These are phyloP conservation scores for Ecdyonurus torrentis DNA, from an alignment of 2,888 invertebrate species.

Conservation along the genomic window DNA sequence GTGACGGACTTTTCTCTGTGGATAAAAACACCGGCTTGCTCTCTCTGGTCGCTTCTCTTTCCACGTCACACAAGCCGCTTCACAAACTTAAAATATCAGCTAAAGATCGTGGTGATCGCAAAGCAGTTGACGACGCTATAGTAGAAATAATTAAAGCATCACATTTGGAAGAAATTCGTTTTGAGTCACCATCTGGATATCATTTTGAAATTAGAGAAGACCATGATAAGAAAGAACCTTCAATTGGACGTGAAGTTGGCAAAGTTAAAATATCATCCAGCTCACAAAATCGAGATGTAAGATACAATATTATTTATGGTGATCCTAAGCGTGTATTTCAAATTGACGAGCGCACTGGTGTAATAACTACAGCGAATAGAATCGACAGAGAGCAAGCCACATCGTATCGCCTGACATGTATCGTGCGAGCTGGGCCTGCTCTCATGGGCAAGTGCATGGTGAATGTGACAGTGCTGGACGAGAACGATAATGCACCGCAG, in stretches of 20 bases:
- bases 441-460: slow-evolving; percentile 58
- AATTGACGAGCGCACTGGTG: slow-evolving; percentile 63
- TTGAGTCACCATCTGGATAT: slow-evolving; percentile 54
- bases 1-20: slow-evolving; percentile 54
- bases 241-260: slow-evolving; percentile 58
- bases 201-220: slow-evolving; percentile 73
- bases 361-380: slow-evolving; percentile 55
- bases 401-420: slow-evolving; percentile 60
- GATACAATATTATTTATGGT: slow-evolving; percentile 64
- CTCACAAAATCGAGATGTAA: slow-evolving; percentile 24
- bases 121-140: slow-evolving; percentile 53
- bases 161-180: slow-evolving; percentile 53
- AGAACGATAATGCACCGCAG: slow-evolving; percentile 81
- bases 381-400: slow-evolving; percentile 72
- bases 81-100: slow-evolving; percentile 62
- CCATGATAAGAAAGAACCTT: slow-evolving; percentile 38
- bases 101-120: slow-evolving; percentile 61
- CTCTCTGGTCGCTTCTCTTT: slow-evolving; percentile 45
- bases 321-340: slow-evolving; percentile 60
- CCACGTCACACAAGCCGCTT: slow-evolving; percentile 43
- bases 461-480: slow-evolving; percentile 64
- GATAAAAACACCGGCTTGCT: slow-evolving; percentile 64
- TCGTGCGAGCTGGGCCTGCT: slow-evolving; percentile 56
- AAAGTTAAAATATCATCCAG: slow-evolving; percentile 39
- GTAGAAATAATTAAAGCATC: slow-evolving; percentile 64